These are phyloP conservation scores for Parambassis ranga DNA, from an alignment of 2,797 vertebrate genomes.

Conservation along the genomic window DNA sequence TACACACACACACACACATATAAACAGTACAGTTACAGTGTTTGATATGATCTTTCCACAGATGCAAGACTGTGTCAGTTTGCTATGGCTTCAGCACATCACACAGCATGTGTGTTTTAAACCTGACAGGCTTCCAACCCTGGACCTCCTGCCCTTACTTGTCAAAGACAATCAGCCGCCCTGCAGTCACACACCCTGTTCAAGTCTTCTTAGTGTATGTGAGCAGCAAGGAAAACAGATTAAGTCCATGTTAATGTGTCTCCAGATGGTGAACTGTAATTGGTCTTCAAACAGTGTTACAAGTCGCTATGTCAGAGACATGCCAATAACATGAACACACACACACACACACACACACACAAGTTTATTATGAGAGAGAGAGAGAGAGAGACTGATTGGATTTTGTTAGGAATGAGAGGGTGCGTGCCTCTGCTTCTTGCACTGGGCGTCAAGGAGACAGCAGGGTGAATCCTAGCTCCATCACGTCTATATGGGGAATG, in stretches of 20 bases:
- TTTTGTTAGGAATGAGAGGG: background rate
- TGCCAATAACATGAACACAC: background rate
- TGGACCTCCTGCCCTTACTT: constrained; percentile 53
- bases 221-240: constrained; percentile 3
- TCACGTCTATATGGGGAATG: constrained; percentile 64
- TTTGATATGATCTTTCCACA: constrained; percentile 25
- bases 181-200: constrained; percentile 11
- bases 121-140: constrained; percentile 52
- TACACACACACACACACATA: background rate
- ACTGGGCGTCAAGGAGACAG: constrained; percentile 1
- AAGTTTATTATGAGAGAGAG: too few relatives aligned
- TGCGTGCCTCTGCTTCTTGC: background rate
- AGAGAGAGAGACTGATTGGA: background rate
- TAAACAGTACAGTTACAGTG: background rate
- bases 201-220: constrained; percentile 5
- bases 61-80: constrained; percentile 46
- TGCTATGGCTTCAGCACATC: constrained; percentile 35
- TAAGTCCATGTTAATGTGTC: background rate
- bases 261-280: background rate
- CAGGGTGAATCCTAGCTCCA: constrained; percentile 17
- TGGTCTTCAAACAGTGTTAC: constrained; percentile 4
- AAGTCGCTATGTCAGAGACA: background rate
- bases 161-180: constrained; percentile 63
- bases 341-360: too few relatives aligned
- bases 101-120: constrained; percentile 70